Conservation (phyloP, 1,140 invertebrate species). For the Holotrichia oblita region DNA sequence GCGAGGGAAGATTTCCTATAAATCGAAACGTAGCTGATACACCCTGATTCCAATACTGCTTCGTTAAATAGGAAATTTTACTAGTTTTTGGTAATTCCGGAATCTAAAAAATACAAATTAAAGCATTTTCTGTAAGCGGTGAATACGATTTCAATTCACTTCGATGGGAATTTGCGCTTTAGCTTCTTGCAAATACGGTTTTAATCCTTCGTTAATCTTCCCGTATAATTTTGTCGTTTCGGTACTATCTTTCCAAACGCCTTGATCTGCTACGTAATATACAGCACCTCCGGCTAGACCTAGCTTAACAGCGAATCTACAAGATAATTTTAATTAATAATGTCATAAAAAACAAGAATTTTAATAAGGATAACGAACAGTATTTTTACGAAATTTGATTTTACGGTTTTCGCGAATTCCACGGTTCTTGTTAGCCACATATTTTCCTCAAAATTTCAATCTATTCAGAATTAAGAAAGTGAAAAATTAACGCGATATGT, state of each 20-base stretch:
- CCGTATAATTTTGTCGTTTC: conserved; percentile 62
- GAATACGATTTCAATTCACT: conserved; percentile 51
- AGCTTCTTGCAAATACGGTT: conserved; percentile 64
- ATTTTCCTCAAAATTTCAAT: background rate
- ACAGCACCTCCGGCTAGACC: conserved; percentile 62
- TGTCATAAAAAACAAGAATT: background rate
- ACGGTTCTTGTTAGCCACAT: background rate
- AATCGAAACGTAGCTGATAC: conserved; percentile 64
- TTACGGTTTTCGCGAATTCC: background rate
- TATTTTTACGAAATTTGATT: conserved; percentile 1
- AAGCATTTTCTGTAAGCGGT: background rate
- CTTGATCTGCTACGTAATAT: conserved; percentile 64
- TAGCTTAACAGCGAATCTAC: conserved; percentile 63
- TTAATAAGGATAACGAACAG: background rate
- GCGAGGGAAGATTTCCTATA: conserved; percentile 61
- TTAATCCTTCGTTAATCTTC: conserved; percentile 60
- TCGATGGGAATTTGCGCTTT: conserved; percentile 64
- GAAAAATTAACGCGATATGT: too few relatives aligned
- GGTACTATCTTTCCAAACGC: conserved; percentile 65
- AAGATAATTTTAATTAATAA: background rate
- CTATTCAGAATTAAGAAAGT: too few relatives aligned
- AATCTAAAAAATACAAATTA: conserved; percentile 59
- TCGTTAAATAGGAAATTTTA: conserved; percentile 62
- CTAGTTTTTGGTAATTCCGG: conserved; percentile 63
- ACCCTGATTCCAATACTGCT: conserved; percentile 66